Evolutionary conservation across 2,888 invertebrate species (phyloP).

Genomic region (Oscheius sp.): DNA sequence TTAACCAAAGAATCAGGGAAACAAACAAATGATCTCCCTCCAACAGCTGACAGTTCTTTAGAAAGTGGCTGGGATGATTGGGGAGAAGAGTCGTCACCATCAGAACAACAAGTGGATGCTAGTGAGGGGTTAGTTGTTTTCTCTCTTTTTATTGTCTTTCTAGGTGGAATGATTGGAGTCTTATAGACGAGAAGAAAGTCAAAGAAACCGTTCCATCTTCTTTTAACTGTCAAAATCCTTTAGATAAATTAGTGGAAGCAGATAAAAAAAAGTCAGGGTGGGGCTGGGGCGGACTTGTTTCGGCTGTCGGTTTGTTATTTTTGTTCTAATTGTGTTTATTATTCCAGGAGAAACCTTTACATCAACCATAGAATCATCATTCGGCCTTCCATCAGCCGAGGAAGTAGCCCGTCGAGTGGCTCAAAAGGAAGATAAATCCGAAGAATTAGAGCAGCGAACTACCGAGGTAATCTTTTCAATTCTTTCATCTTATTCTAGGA

Average conservation of each 20-base stretch:
- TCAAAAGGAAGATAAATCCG: background rate
- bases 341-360: conserved; percentile 79
- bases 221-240: background rate
- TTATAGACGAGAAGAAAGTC: conserved; percentile 26
- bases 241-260: background rate
- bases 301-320: conserved; percentile 19
- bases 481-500: too few relatives aligned
- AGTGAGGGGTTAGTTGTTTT: conserved; percentile 14
- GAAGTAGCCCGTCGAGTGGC: conserved; percentile 76
- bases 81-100: conserved; percentile 1
- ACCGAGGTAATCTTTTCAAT: background rate
- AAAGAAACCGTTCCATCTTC: background rate
- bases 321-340: background rate
- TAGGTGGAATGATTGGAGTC: conserved; percentile 31
- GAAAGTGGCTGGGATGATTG: conserved; percentile 22
- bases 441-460: background rate
- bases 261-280: conserved; percentile 12
- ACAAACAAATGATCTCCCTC: too few relatives aligned
- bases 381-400: conserved; percentile 85
- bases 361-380: conserved; percentile 81
- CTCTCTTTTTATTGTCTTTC: background rate
- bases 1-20: too few relatives aligned
- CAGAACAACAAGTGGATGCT: too few relatives aligned
- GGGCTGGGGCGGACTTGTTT: conserved; percentile 29
- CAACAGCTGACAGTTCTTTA: background rate